A percentile compares a stretch with the other conserved stretches of the same genome.
phyloP scores from a whole-genome alignment of 2,888 invertebrate species.

The Sinentomon sp. region DNA sequence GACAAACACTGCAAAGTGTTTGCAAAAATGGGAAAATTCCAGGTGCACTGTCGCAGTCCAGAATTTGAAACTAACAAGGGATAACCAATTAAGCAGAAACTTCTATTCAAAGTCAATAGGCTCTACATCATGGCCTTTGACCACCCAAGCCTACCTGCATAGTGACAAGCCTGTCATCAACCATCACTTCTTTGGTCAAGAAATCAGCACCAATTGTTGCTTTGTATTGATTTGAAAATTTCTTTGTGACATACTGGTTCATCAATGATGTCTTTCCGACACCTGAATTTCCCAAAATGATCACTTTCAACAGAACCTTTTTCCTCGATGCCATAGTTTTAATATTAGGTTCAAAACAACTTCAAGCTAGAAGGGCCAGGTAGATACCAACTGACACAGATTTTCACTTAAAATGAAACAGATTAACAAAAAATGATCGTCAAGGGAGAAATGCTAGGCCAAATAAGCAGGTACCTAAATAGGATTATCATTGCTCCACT shows the following conservation, averaged over 20 bases:
- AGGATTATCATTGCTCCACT: too few relatives aligned
- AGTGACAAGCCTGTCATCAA: slow-evolving; percentile 95
- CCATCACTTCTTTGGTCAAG: slow-evolving; percentile 92
- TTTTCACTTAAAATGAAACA: too few relatives aligned
- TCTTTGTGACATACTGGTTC: slow-evolving; percentile 99
- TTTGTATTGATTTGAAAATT: slow-evolving; percentile 99
- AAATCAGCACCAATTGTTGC: slow-evolving; percentile 97
- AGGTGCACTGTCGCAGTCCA: too few relatives aligned
- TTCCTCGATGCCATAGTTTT: slow-evolving; percentile 55
- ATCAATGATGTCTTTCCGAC: slow-evolving; percentile 98
- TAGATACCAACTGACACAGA: too few relatives aligned
- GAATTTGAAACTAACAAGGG: too few relatives aligned
- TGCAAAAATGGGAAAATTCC: too few relatives aligned
- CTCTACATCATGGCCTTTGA: neutral
- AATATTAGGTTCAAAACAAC: too few relatives aligned
- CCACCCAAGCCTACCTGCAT: slow-evolving; percentile 42
- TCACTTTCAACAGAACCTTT: slow-evolving; percentile 89
- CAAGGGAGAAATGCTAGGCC: too few relatives aligned
- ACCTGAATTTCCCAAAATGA: slow-evolving; percentile 90
- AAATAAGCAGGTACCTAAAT: too few relatives aligned
- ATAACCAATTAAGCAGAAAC: neutral
- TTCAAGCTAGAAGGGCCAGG: too few relatives aligned
- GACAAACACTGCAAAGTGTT: too few relatives aligned
- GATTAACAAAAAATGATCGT: too few relatives aligned
- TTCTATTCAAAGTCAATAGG: neutral